Conservation (phyloP, 2,113 vertebrate genomes). For the Stigmatopora argus region DNA sequence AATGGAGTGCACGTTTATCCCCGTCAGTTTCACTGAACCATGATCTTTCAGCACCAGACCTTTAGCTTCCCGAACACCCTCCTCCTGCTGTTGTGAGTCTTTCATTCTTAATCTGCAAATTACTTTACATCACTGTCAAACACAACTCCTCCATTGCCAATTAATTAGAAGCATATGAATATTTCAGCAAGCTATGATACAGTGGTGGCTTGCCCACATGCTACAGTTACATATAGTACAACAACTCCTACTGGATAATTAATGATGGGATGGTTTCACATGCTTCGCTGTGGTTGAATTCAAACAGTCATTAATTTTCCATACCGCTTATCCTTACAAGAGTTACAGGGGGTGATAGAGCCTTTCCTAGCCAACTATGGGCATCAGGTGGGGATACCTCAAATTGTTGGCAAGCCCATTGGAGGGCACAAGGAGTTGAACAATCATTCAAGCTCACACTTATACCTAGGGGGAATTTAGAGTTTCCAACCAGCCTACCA, state of each 20-base stretch:
- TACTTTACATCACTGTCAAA: slow-evolving; percentile 55
- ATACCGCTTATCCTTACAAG: background rate
- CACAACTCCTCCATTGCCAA: slow-evolving; percentile 59
- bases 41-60: slow-evolving; percentile 9
- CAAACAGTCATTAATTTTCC: background rate
- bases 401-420: too few species aligned
- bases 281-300: background rate
- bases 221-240: slow-evolving; percentile 64
- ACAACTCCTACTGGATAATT: slow-evolving; percentile 69
- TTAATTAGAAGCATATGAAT: slow-evolving; percentile 75
- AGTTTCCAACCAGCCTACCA: too few species aligned
- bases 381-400: too few species aligned
- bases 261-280: slow-evolving; percentile 47
- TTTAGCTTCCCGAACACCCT: slow-evolving; percentile 27
- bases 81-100: slow-evolving; percentile 39
- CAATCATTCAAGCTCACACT: too few species aligned
- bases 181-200: slow-evolving; percentile 70
- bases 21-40: too few species aligned
- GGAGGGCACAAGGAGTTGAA: too few species aligned
- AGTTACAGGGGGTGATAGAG: too few species aligned
- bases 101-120: slow-evolving; percentile 57
- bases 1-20: background rate
- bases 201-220: slow-evolving; percentile 55
- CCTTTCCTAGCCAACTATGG: too few species aligned
- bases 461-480: too few species aligned